Evolutionary conservation across 2,113 vertebrate genomes (phyloP), one percentile per base, ranked within the genome.

Genomic region (Hylia prasina): DNA sequence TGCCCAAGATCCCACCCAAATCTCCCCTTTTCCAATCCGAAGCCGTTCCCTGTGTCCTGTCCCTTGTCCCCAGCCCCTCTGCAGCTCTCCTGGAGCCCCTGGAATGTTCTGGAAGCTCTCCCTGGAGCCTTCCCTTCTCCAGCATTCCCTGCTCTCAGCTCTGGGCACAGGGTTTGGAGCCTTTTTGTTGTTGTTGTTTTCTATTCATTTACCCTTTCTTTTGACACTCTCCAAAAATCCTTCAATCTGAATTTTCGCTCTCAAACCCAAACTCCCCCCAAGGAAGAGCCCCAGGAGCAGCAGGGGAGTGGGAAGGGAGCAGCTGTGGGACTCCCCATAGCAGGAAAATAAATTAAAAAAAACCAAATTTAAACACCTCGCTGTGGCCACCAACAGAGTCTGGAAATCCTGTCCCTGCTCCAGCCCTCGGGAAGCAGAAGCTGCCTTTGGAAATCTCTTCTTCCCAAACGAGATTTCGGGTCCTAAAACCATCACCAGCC

Each of bases 21-120:
- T 4, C 44, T 40, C 5, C 23, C 22, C 23, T 57, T 3, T 28
- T 5, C 3, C 50, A 23, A 11, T 0, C 39, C n/a, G 69, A 15
- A 85, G 42, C 61, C 60, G 44, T 68, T 86, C 53, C 53, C 71
- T 86, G 83, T 0, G 2, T 58, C 18, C 83, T 77, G 83, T 17
- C 44, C 61, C 61, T 58, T n/a, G n/a, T n/a, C n/a, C n/a, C 12
- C 50, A 58, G 21, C 21, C 71, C 82, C 70, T 76, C 70, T 50
- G 2, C 61, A 86, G 71, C 61, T 69, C 54, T 69, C 50, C 70
- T 35, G 60, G 50, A 85, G 48, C 40, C n/a, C 21, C 70, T 58
- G 61, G 0, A 6, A 86, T 4, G 37, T 6, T 15, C 42, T 44
- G 42, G 42, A 44, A 44, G 42, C 42, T 44, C 42, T 44, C 42